Conservation (phyloP, 2,888 invertebrate genomes). For the Schizotus pectinicornis region DNA sequence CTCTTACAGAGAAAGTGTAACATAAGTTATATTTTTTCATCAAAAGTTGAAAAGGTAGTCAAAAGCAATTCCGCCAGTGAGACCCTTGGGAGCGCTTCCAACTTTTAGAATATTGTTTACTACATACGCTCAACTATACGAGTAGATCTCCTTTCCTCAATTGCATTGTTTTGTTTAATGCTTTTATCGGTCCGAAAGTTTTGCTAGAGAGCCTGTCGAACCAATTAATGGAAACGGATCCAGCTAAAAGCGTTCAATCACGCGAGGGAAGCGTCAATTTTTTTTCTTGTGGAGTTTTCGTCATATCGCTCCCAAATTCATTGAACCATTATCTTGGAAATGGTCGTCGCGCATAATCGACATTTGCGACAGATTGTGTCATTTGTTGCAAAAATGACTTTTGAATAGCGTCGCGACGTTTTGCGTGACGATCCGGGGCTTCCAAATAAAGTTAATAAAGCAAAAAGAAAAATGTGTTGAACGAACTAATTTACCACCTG, state of each 20-base stretch:
- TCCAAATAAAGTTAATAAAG: no score
- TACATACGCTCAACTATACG: conserved; percentile 31
- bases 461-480: no score
- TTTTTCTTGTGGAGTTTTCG: no score
- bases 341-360: no score
- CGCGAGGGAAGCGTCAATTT: neutral
- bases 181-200: conserved; percentile 1
- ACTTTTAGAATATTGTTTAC: conserved; percentile 45
- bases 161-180: conserved; percentile 13
- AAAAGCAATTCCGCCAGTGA: conserved; percentile 41
- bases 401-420: no score
- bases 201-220: neutral
- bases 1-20: conserved; percentile 18
- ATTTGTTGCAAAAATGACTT: no score
- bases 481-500: no score
- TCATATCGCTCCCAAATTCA: no score
- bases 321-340: no score
- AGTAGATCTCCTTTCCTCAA: conserved; percentile 17
- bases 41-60: conserved; percentile 40
- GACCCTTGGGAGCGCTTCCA: conserved; percentile 38
- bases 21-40: conserved; percentile 37
- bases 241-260: conserved; percentile 2
- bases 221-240: neutral
- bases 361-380: no score
- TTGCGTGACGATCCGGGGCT: no score